Conservation (phyloP, 2,888 invertebrate genomes). For the Polia nebulosa region DNA sequence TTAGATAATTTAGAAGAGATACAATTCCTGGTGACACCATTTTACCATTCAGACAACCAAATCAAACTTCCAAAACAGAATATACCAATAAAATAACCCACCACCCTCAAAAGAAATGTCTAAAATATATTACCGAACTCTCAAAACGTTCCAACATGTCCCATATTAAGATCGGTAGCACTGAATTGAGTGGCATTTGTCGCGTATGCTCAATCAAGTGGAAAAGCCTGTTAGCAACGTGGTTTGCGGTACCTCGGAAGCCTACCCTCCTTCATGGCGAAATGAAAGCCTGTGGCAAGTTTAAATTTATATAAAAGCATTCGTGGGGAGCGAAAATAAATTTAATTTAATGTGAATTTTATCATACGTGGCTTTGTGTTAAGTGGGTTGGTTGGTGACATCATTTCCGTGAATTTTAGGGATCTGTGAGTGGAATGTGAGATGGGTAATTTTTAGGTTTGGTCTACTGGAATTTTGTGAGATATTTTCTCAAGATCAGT, state of each 20-base stretch:
- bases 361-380: conserved; percentile 1
- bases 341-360: conserved; percentile 34
- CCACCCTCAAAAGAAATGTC: not conserved
- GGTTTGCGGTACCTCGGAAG: conserved; percentile 48
- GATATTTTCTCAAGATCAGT: not conserved
- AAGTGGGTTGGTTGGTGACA: conserved; percentile 6
- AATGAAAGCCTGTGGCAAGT: conserved; percentile 44
- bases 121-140: conserved; percentile 11
- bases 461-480: not conserved
- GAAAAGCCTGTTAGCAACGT: conserved; percentile 59
- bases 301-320: conserved; percentile 51
- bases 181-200: conserved; percentile 45
- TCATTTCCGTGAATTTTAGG: not conserved
- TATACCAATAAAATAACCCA: not conserved
- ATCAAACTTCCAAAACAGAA: not conserved
- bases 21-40: not conserved
- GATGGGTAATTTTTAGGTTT: not conserved
- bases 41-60: not conserved
- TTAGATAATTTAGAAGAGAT: too few species aligned
- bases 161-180: conserved; percentile 19
- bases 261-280: conserved; percentile 35
- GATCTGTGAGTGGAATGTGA: not conserved
- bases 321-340: conserved; percentile 25
- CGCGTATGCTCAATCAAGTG: conserved; percentile 50
- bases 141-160: conserved; percentile 21